Evolutionary conservation across 2,113 vertebrate genomes (phyloP).

Genomic region (Nesogale talazaci): DNA sequence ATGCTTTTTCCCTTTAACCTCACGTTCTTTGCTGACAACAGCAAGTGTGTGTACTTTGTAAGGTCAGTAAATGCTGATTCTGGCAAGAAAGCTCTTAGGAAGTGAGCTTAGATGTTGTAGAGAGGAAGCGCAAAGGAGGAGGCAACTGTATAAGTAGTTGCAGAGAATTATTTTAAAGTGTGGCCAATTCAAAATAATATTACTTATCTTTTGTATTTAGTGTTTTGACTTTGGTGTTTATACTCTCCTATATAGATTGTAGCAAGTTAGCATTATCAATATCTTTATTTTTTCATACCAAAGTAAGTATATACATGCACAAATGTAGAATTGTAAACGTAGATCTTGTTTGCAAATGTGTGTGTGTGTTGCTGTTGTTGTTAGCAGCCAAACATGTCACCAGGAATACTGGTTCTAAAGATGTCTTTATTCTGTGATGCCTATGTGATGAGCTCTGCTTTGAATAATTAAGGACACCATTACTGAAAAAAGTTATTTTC

Average conservation of each 20-base stretch:
- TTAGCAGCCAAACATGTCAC: no score
- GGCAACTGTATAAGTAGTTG: constrained; percentile 52
- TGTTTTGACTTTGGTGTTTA: constrained; percentile 52
- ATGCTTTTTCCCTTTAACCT: neutral
- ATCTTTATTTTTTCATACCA: neutral
- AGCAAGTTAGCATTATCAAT: constrained; percentile 33
- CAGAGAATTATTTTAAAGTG: constrained; percentile 54
- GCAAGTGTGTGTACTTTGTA: constrained; percentile 64
- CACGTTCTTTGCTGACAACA: constrained; percentile 69
- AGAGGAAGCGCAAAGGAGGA: constrained; percentile 68
- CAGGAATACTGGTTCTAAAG: neutral
- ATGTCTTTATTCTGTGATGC: neutral
- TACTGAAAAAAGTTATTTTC: neutral
- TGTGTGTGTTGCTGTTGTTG: no score
- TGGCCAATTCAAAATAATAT: constrained; percentile 62
- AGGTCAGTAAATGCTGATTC: constrained; percentile 73
- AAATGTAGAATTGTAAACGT: neutral
- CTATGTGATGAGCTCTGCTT: constrained; percentile 24
- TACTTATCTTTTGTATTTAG: constrained; percentile 6
- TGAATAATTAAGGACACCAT: neutral
- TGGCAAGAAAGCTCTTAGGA: constrained; percentile 67
- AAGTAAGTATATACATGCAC: neutral
- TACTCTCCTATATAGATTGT: neutral
- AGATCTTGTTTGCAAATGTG: neutral
- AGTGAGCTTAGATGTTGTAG: constrained; percentile 55